These are phyloP conservation scores for Cyclopterus lumpus DNA, from an alignment of 2,797 vertebrate genomes.

Conservation along the genomic window DNA sequence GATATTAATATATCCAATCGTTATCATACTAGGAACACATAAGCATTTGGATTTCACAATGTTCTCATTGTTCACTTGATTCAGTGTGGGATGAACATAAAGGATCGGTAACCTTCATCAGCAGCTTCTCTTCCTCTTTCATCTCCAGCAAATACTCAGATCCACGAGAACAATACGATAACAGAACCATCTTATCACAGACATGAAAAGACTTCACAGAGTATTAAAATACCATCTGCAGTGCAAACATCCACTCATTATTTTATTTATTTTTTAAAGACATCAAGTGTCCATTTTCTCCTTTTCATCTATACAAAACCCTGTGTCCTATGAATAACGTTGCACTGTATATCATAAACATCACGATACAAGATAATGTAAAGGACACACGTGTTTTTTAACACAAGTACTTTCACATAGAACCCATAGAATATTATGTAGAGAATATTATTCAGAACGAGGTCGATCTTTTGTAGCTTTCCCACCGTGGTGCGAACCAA, in stretches of 20 bases:
- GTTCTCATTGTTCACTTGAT: constrained; percentile 6
- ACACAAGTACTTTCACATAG: neutral
- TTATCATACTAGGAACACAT: neutral
- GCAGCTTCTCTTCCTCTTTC: constrained; percentile 1
- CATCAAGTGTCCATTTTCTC: neutral
- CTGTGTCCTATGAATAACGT: neutral
- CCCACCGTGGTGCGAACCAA: too few relatives aligned
- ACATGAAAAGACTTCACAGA: constrained; percentile 1
- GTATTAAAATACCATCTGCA: constrained; percentile 16
- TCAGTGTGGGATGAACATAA: neutral
- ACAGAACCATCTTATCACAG: constrained; percentile 1
- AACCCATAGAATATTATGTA: neutral
- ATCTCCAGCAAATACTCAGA: neutral
- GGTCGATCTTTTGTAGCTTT: too few relatives aligned
- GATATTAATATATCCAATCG: constrained; percentile 2
- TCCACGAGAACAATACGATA: neutral
- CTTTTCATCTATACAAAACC: neutral
- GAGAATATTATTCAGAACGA: neutral
- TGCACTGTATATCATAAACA: neutral
- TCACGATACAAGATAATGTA: neutral
- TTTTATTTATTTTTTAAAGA: neutral
- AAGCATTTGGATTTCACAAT: neutral
- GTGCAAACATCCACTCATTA: neutral
- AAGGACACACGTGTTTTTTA: neutral
- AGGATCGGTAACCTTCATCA: neutral